phyloP scores from a whole-genome alignment of 2,888 invertebrate species.

The Pristionchus mayeri region DNA sequence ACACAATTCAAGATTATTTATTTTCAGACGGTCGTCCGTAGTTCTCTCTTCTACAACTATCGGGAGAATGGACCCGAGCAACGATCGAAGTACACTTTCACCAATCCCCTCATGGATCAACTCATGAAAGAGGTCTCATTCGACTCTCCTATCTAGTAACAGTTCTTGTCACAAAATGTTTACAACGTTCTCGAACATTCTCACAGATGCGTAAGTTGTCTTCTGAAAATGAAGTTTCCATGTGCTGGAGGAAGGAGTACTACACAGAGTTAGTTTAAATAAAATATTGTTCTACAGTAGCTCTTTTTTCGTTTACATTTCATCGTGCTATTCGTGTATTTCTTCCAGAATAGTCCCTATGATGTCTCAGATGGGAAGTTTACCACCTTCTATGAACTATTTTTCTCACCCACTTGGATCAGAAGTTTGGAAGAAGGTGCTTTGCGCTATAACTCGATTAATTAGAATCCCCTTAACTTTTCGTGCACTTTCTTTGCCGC shows the following conservation, averaged over 20 bases:
- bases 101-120: background rate
- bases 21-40: background rate
- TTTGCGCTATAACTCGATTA: too few relatives aligned
- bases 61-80: background rate
- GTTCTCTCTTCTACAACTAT: constrained; percentile 4
- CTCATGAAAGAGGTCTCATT: background rate
- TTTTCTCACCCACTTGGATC: constrained; percentile 13
- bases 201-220: constrained; percentile 1
- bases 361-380: constrained; percentile 25
- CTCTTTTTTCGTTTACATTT: too few relatives aligned
- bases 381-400: constrained; percentile 27
- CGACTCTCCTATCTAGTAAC: background rate
- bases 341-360: constrained; percentile 3
- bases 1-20: background rate
- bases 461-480: too few relatives aligned
- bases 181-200: background rate
- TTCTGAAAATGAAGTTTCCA: background rate
- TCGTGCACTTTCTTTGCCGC: too few relatives aligned
- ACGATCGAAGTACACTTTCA: background rate
- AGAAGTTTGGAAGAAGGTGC: background rate
- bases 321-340: background rate
- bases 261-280: constrained; percentile 19
- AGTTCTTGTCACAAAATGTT: background rate
- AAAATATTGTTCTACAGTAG: background rate
- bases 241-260: constrained; percentile 29